These are phyloP conservation scores for Psix sp. DNA, from an alignment of 1,140 invertebrate genomes.

Conservation along the genomic window DNA sequence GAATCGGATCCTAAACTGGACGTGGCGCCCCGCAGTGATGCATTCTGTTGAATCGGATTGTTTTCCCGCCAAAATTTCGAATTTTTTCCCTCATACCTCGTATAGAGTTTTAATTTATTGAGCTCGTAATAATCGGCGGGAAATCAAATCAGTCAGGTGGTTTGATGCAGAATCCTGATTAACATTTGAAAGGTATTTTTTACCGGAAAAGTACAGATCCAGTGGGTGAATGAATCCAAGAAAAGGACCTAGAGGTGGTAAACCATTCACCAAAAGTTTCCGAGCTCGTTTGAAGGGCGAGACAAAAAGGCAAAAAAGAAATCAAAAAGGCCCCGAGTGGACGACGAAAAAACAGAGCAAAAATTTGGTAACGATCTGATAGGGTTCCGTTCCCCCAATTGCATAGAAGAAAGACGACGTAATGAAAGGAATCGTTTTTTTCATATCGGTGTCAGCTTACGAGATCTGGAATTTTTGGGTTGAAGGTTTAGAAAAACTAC, in stretches of 20 bases:
- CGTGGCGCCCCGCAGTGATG: conserved; percentile 50
- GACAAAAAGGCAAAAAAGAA: conserved; percentile 23
- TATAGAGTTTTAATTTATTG: conserved; percentile 16
- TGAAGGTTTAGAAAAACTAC: conserved; percentile 28
- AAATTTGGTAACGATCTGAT: conserved; percentile 53
- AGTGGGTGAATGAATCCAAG: conserved; percentile 26
- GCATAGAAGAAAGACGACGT: conserved; percentile 44
- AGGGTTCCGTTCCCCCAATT: conserved; percentile 33
- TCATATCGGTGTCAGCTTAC: conserved; percentile 52
- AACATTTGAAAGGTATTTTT: conserved; percentile 25
- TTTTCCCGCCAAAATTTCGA: conserved; percentile 36
- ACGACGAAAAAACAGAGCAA: conserved; percentile 40
- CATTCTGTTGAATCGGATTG: conserved; percentile 43
- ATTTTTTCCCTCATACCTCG: conserved; percentile 18
- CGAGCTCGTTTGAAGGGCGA: conserved; percentile 48
- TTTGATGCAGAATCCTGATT: conserved; percentile 18
- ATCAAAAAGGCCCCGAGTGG: conserved; percentile 33
- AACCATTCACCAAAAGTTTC: conserved; percentile 28
- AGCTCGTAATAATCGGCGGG: conserved; percentile 18
- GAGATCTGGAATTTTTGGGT: conserved; percentile 20
- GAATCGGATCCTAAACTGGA: conserved; percentile 40
- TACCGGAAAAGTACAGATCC: conserved; percentile 31
- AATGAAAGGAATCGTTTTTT: conserved; percentile 51
- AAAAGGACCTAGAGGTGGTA: conserved; percentile 24
- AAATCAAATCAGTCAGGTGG: conserved; percentile 30